Conservation (phyloP, 2,113 vertebrate species). For the Alouatta palliata region DNA sequence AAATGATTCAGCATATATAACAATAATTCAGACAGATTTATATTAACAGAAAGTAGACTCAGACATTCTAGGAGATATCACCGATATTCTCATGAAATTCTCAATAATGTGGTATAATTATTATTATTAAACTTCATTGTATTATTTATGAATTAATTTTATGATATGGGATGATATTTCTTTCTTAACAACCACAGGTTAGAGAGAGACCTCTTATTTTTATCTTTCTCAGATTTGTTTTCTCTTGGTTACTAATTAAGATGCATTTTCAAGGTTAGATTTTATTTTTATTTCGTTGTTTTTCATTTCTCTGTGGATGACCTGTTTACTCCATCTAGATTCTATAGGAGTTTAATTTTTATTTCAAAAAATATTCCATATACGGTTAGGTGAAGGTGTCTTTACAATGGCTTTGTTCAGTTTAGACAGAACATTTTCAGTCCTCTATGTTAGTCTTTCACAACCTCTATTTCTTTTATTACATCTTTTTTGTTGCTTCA, state of each 20-base stretch:
- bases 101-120: background rate
- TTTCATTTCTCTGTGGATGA: background rate
- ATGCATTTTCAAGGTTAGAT: background rate
- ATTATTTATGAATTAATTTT: background rate
- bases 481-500: background rate
- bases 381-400: background rate
- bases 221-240: background rate
- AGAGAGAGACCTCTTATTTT: background rate
- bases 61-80: background rate
- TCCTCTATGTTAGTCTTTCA: background rate
- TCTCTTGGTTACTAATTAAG: conserved; percentile 20
- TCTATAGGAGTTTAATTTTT: background rate
- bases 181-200: background rate
- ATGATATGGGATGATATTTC: background rate
- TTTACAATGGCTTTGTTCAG: background rate
- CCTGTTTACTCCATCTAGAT: background rate
- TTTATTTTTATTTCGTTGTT: background rate
- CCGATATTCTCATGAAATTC: background rate
- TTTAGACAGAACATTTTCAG: background rate
- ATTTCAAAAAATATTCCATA: background rate
- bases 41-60: background rate
- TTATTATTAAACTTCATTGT: background rate
- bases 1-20: background rate
- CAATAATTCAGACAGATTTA: background rate
- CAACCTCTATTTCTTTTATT: background rate